Percentiles rank a stretch among this genome's conserved stretches.
Evolutionary conservation across 2,113 vertebrate genomes (phyloP).

Genomic region (Pseudorhombus dupliciocellatus): DNA sequence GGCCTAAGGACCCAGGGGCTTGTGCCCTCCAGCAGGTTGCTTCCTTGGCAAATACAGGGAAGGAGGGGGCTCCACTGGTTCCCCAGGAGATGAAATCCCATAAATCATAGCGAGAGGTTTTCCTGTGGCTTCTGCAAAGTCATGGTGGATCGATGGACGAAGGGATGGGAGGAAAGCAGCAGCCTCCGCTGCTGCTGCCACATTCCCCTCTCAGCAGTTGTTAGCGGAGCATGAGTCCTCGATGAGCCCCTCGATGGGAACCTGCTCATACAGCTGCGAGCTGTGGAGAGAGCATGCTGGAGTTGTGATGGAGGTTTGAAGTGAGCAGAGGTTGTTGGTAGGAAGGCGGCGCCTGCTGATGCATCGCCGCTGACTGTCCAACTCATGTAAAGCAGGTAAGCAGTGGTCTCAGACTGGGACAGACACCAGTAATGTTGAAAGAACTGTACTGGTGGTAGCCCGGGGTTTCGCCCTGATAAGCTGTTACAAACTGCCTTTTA

Average conservation of each 20-base stretch:
- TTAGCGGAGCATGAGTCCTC: slow-evolving; percentile 35
- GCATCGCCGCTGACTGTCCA: no score
- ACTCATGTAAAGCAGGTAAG: no score
- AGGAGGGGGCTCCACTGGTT: slow-evolving; percentile 37
- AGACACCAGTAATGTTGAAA: neutral
- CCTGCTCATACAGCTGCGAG: no score
- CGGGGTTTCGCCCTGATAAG: slow-evolving; percentile 38
- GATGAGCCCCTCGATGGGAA: slow-evolving; percentile 21
- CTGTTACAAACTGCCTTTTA: slow-evolving; percentile 60
- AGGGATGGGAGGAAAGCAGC: slow-evolving; percentile 30
- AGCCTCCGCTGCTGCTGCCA: neutral
- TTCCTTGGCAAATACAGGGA: slow-evolving; percentile 9
- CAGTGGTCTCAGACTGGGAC: neutral
- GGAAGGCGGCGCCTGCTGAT: no score
- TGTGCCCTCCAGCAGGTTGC: slow-evolving; percentile 17
- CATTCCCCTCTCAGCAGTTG: slow-evolving; percentile 60
- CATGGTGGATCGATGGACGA: slow-evolving; percentile 65
- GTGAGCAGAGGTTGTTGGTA: no score
- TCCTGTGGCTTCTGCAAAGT: slow-evolving; percentile 71
- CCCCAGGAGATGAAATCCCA: slow-evolving; percentile 61
- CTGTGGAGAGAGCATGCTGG: no score
- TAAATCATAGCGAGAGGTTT: slow-evolving; percentile 75
- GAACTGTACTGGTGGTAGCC: slow-evolving; percentile 25
- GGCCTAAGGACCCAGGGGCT: slow-evolving; percentile 29
- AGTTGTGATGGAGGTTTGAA: no score